These are phyloP conservation scores for Spinus olivaceus DNA, from an alignment of 2,797 vertebrate species.

Conservation along the genomic window DNA sequence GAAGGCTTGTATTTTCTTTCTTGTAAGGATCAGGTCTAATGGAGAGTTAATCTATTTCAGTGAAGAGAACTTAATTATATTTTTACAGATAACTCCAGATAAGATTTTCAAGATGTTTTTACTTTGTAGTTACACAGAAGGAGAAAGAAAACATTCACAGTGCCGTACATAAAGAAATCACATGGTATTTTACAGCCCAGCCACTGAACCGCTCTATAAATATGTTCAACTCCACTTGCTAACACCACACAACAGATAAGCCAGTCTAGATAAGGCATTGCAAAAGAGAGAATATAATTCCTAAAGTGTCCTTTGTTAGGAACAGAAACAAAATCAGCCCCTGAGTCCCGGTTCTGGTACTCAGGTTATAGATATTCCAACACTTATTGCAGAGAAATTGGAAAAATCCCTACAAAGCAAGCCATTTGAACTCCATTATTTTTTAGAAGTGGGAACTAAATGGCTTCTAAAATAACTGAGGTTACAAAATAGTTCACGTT, in stretches of 20 bases:
- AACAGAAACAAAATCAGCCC: neutral
- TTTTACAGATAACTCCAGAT: neutral
- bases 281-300: neutral
- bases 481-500: neutral
- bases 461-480: neutral
- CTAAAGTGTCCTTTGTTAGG: neutral
- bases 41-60: neutral
- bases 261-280: neutral
- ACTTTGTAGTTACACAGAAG: neutral
- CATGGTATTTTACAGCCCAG: neutral
- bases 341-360: neutral
- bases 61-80: neutral
- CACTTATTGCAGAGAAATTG: rapidly evolving
- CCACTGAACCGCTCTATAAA: neutral
- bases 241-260: neutral
- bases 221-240: neutral
- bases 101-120: neutral
- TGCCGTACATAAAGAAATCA: neutral
- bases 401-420: neutral
- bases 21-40: neutral
- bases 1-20: neutral
- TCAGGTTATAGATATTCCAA: neutral
- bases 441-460: neutral
- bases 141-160: neutral
- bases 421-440: neutral